Evolutionary conservation across 2,888 invertebrate species (phyloP), one percentile per base, ranked within the genome.

Genomic region (Papilio gigon): DNA sequence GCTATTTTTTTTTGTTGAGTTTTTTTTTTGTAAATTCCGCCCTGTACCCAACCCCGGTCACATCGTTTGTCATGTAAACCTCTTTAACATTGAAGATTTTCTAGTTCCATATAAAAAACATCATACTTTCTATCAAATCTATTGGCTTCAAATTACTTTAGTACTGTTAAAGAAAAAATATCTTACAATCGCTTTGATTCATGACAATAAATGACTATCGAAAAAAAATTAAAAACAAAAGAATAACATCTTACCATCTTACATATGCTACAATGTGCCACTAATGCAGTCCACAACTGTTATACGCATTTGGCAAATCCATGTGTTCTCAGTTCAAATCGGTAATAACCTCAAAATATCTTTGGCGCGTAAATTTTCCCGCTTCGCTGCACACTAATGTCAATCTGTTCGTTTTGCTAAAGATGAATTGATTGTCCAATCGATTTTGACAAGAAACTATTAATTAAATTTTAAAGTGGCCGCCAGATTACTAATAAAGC

Each of bases 261-360:
- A n/a, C n/a, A n/a, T n/a, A n/a, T n/a, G n/a, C n/a, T n/a, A n/a
- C n/a, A n/a, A n/a, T n/a, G n/a, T n/a, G n/a, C n/a, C n/a, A n/a
- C n/a, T n/a, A n/a, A n/a, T n/a, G n/a, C n/a, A n/a, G n/a, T n/a
- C n/a, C n/a, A n/a, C n/a, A 22, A 9, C 22, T 11, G 62, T 35
- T 62, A 44, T 33, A 37, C 66, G 40, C 44, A 66, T 66, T 59
- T 67, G 68, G 68, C 68, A 60, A 30, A 27, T 64, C 22, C 25
- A 25, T 47, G 25, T 11, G 37, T 63, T 56, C 14, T 35, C 12
- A 17, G 17, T 22, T 8, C 27, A 40, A 62, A 64, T 63, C n/a
- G 44, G 44, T 63, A 50, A 66, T 65, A 63, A 67, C 59, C 66
- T 59, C 58, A 66, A 63, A 65, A 66, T 70, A 59, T 63, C 44